phyloP scores from a whole-genome alignment of 2,113 vertebrate genomes.

The Rissa tridactyla region DNA sequence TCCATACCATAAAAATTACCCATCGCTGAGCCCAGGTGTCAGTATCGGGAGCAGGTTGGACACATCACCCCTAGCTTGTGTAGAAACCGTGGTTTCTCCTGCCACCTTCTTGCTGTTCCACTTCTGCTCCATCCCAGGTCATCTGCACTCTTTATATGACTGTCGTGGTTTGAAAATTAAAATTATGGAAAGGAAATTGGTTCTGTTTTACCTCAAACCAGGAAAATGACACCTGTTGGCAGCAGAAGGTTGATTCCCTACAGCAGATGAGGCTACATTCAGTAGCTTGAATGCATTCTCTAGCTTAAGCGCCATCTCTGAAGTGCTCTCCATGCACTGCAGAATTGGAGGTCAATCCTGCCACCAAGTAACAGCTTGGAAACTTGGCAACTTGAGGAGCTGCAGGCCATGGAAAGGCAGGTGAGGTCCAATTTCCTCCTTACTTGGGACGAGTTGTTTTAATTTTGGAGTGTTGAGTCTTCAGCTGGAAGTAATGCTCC shows the following conservation, averaged over 20 bases:
- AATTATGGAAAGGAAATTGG: not conserved
- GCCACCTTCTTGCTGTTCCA: not conserved
- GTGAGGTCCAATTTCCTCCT: not conserved
- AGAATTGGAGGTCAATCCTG: not conserved
- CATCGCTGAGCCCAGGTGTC: not conserved
- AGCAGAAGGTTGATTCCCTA: not conserved
- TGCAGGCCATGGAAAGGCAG: not conserved
- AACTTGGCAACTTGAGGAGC: not conserved
- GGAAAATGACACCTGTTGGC: not conserved
- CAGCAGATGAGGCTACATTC: not conserved
- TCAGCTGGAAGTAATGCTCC: not conserved
- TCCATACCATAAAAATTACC: fast-evolving
- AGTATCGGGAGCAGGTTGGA: not conserved
- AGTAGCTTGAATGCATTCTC: not conserved
- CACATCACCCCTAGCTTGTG: not conserved
- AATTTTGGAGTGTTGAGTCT: not conserved
- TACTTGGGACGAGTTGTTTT: not conserved
- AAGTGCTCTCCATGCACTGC: not conserved
- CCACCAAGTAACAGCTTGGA: not conserved
- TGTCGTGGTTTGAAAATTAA: not conserved
- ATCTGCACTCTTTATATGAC: not conserved
- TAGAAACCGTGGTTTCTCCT: not conserved
- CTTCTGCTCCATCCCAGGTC: not conserved
- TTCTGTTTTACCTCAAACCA: not conserved
- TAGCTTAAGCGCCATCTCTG: not conserved